These are phyloP conservation scores for Caradrina kadenii DNA, from an alignment of 2,888 invertebrate species.

Conservation along the genomic window DNA sequence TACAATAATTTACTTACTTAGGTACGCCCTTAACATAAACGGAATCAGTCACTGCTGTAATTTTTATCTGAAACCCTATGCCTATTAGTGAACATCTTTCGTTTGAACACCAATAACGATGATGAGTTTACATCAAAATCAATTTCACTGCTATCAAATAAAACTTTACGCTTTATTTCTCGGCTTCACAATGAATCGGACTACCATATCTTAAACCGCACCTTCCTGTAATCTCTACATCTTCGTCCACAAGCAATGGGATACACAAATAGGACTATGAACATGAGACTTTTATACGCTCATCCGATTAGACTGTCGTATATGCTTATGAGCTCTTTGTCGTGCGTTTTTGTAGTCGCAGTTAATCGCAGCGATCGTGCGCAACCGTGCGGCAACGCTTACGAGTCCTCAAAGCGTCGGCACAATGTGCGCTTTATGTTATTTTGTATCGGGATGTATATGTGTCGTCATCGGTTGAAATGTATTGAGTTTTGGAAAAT, in stretches of 20 bases:
- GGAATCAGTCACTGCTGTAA: too few relatives aligned
- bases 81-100: too few relatives aligned
- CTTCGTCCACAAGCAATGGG: constrained; percentile 62
- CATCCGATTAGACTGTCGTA: constrained; percentile 86
- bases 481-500: constrained; percentile 32
- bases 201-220: neutral
- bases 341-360: constrained; percentile 78
- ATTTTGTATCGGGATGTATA: constrained; percentile 64
- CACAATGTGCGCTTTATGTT: constrained; percentile 68
- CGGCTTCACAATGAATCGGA: neutral
- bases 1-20: too few relatives aligned
- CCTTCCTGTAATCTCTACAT: constrained; percentile 38
- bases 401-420: constrained; percentile 71
- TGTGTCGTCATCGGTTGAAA: constrained; percentile 32
- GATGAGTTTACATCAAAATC: too few relatives aligned
- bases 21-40: too few relatives aligned
- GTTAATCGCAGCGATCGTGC: constrained; percentile 81
- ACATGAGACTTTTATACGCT: constrained; percentile 84
- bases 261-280: constrained; percentile 70
- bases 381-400: constrained; percentile 77
- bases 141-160: too few relatives aligned
- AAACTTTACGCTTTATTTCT: too few relatives aligned
- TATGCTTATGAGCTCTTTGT: constrained; percentile 88
- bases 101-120: too few relatives aligned
- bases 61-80: too few relatives aligned